Base-by-base conservation (phyloP, 2,888 invertebrate genomes). In the Apamea epomidion region DNA sequence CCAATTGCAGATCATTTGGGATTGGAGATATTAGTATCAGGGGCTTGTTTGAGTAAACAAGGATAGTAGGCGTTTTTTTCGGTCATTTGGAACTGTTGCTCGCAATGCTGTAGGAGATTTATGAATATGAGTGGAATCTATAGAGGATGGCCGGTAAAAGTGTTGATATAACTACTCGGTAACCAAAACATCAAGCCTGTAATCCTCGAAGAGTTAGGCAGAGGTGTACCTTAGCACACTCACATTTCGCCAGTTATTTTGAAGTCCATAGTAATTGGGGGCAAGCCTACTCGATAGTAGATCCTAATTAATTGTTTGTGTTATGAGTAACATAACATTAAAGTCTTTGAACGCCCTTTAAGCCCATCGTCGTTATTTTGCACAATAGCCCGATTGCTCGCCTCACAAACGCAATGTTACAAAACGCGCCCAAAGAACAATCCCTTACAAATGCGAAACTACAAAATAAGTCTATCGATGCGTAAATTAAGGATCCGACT, bases 401-500 rank as follows among this genome's bases (percentile, higher is more conserved):
- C 84, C 86, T 83, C 84, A 89, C 88, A 91, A 91, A 91, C 92
- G 94, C 94, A 95, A 95, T 95, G 96, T 96, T 94, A 95, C 96
- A 93, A 95, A 94, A 94, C 93, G 92, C 87, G 80, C 91, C 88
- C 76, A 16, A 88, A 96, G 95, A 96, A 96, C 96, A 96, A 96
- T 95, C 93, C 94, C 93, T 93, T 94, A 93, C 94, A 93, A 95
- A 94, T 92, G 92, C 94, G 93, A 93, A 95, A 94, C 94, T 94
- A 95, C 94, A 95, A 94, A 96, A 95, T 93, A 94, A 94, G 93
- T 91, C 93, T 94, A 95, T 91, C 96, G 96, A 95, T 96, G 97
- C 97, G 97, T 97, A 96, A 96, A 97, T 97, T 97, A 97, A 96
- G 95, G 94, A 95, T 93, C 93, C 91, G 91, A 93, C 92, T 91